Conservation (phyloP, 1,140 invertebrate species). For the Ips typographus region DNA sequence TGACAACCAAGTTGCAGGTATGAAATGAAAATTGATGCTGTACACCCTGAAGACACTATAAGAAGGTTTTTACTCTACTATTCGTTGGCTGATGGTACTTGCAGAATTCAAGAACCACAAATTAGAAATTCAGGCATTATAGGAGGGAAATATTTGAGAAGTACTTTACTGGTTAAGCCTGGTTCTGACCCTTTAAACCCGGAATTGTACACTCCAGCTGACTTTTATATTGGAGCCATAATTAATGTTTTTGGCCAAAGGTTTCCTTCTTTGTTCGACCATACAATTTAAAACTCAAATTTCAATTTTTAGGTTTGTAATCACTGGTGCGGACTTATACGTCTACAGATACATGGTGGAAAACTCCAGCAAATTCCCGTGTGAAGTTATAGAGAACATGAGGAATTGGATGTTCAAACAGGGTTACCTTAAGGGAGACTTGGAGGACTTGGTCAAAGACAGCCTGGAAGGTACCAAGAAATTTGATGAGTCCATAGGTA, state of each 20-base stretch:
- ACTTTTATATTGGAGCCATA: slow-evolving; percentile 67
- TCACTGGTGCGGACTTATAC: slow-evolving; percentile 67
- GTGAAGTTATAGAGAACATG: slow-evolving; percentile 62
- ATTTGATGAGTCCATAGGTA: slow-evolving; percentile 46
- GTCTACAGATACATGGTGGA: slow-evolving; percentile 70
- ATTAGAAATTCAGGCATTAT: slow-evolving; percentile 67
- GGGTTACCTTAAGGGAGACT: slow-evolving; percentile 60
- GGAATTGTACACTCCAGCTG: slow-evolving; percentile 65
- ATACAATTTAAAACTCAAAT: not conserved
- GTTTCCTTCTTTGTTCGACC: not conserved
- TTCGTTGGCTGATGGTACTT: slow-evolving; percentile 62
- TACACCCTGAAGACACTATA: slow-evolving; percentile 67
- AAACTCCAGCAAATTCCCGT: slow-evolving; percentile 68
- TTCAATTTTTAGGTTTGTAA: slow-evolving; percentile 55
- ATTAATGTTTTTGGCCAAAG: slow-evolving; percentile 66
- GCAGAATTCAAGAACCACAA: slow-evolving; percentile 63
- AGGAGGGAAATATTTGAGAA: slow-evolving; percentile 70
- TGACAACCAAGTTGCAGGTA: slow-evolving; percentile 53
- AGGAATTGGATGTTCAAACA: slow-evolving; percentile 61
- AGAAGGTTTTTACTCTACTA: slow-evolving; percentile 69
- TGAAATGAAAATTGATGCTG: slow-evolving; percentile 63
- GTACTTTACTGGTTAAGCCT: slow-evolving; percentile 68
- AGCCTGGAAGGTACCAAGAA: slow-evolving; percentile 42
- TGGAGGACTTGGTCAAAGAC: slow-evolving; percentile 50
- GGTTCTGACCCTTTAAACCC: slow-evolving; percentile 61